Base-by-base conservation (phyloP, 2,797 vertebrate species). In the Emys orbicularis region DNA sequence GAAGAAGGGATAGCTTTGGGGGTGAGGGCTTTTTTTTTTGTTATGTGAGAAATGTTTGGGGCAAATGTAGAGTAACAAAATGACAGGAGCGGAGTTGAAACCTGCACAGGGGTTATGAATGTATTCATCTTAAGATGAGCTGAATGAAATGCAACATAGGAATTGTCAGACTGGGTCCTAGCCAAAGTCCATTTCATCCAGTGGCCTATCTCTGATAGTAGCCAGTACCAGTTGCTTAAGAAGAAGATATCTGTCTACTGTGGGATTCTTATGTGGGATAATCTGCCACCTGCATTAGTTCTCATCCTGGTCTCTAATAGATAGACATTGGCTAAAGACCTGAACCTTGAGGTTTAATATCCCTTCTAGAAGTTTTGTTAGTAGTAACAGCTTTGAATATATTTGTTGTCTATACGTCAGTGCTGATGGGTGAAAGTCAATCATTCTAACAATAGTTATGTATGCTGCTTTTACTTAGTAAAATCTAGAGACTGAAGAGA, bases 111-210 rank as follows among this genome's bases (percentile, higher is more conserved):
- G 68, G 19, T 72, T 72, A 72, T 37, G n/a, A 72, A 72, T 72
- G 37, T 47, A 10, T 77, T 49, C 29, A 8, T 50, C 72, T 18
- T n/a, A 23, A 10, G 57, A 18, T 0, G 2, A 19, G 6, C 0
- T 0, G 12, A 12, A 1, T 56, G 80, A 23, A 9, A 19, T 37
- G 72, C 19, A 13, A 37, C 23, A 29, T 21, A 21, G 3, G 49
- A 65, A 4, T 19, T 11, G 29, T 8, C 4, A 49, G 25, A 29
- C 2, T 9, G 74, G 27, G 7, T 77, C 27, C 41, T 27, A n/a
- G 16, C 19, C 13, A 12, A 5, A 41, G 68, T 50, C 57, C 3
- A 0, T 49, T 50, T 56, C 1, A 0, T 52, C 56, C 21, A 5
- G 27, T 44, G 74, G 6, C 15, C 9, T 53, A 29, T 1, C 0